These are phyloP conservation scores for Macrobrachium nipponense DNA, from an alignment of 1,140 invertebrate species.

Conservation along the genomic window DNA sequence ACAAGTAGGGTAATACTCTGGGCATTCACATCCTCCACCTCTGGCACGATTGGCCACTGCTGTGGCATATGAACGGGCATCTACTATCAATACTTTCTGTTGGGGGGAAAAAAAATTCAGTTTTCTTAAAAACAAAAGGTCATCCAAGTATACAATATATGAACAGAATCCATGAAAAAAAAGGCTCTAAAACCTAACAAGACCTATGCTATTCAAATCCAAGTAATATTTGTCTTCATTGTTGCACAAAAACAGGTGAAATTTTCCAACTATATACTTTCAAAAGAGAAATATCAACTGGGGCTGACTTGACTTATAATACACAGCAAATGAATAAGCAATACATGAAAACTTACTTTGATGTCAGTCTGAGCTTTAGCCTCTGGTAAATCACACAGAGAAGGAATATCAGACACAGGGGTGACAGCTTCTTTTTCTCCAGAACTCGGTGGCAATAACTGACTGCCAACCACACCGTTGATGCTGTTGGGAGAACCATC, in stretches of 20 bases:
- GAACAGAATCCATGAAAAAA: too few relatives aligned
- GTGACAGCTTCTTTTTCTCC: slow-evolving; percentile 50
- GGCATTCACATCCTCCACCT: slow-evolving; percentile 95
- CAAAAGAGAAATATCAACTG: too few relatives aligned
- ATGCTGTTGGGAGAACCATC: slow-evolving; percentile 25
- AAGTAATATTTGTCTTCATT: too few relatives aligned
- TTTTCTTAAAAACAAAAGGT: not conserved
- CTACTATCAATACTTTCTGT: slow-evolving; percentile 91
- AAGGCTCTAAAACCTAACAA: too few relatives aligned
- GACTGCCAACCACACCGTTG: not conserved
- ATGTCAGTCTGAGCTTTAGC: slow-evolving; percentile 63
- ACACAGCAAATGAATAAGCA: not conserved
- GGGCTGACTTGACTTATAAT: too few relatives aligned
- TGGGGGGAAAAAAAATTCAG: not conserved
- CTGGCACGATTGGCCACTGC: slow-evolving; percentile 95
- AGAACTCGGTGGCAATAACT: slow-evolving; percentile 23
- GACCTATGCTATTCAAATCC: too few relatives aligned
- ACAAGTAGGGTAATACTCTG: slow-evolving; percentile 92
- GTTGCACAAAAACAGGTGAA: too few relatives aligned
- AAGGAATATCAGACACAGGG: slow-evolving; percentile 56
- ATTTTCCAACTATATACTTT: too few relatives aligned
- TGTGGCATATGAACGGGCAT: slow-evolving; percentile 94
- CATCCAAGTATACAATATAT: too few relatives aligned
- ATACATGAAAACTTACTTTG: slow-evolving; percentile 43
- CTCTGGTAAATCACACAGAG: slow-evolving; percentile 63